Percentiles rank a stretch among this genome's conserved stretches.
These are phyloP conservation scores for Herpetotheres cachinnans DNA, from an alignment of 2,113 vertebrate genomes.

Conservation along the genomic window DNA sequence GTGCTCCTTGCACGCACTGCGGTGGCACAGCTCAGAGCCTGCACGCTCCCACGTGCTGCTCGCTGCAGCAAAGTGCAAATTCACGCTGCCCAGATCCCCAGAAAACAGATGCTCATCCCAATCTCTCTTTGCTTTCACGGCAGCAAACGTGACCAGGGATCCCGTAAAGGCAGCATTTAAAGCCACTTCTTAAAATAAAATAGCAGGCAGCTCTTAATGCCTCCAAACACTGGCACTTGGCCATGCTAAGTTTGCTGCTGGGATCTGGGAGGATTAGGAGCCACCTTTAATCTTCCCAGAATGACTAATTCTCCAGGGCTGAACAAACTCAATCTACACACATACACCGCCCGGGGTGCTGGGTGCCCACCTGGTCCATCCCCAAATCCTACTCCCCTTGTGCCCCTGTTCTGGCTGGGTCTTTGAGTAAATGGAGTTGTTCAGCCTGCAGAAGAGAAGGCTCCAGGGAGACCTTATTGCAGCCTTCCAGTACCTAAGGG, in stretches of 20 bases:
- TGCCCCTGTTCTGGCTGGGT: neutral
- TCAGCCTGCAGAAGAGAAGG: neutral
- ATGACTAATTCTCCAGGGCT: neutral
- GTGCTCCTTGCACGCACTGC: fast-evolving
- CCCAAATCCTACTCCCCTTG: neutral
- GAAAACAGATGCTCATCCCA: neutral
- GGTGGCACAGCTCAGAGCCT: fast-evolving
- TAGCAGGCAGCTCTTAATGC: neutral
- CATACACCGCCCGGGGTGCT: neutral
- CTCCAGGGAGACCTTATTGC: neutral
- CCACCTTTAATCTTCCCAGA: neutral
- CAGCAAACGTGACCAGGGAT: neutral
- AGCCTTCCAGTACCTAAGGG: neutral
- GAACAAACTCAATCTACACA: neutral
- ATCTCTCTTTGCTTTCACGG: neutral
- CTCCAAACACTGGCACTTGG: neutral
- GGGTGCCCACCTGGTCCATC: neutral
- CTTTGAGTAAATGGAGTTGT: neutral
- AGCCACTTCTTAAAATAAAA: neutral
- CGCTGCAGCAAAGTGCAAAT: neutral
- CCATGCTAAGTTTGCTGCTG: neutral
- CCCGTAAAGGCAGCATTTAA: neutral
- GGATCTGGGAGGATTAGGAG: constrained; percentile 2
- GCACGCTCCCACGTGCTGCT: fast-evolving
- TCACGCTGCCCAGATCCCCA: neutral